Conservation (phyloP, 2,888 invertebrate species). For the Xanthorhoe designata region DNA sequence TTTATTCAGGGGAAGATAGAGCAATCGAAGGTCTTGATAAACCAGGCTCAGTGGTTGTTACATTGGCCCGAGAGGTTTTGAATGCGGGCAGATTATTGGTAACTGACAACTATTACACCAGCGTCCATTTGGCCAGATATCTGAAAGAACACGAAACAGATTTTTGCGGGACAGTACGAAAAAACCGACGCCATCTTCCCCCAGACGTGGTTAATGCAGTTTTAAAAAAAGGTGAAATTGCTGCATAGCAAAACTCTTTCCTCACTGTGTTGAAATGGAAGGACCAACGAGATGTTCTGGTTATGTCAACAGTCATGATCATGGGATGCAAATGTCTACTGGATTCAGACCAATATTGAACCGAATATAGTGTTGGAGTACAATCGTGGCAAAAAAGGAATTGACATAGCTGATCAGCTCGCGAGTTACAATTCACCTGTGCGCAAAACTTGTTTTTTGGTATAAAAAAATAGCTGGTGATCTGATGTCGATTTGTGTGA, state of each 20-base stretch:
- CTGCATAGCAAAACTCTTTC: conserved; percentile 22
- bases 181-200: conserved; percentile 27
- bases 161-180: conserved; percentile 33
- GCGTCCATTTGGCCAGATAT: conserved; percentile 28
- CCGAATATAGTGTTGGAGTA: conserved; percentile 35
- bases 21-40: conserved; percentile 25
- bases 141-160: conserved; percentile 32
- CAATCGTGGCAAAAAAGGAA: conserved; percentile 36
- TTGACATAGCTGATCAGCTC: conserved; percentile 37
- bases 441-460: conserved; percentile 35
- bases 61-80: conserved; percentile 21
- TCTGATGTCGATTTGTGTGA: conserved; percentile 27
- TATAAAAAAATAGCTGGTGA: conserved; percentile 38
- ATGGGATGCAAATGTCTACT: conserved; percentile 30
- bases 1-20: conserved; percentile 34
- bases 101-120: conserved; percentile 34
- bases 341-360: conserved; percentile 29
- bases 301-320: conserved; percentile 28
- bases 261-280: conserved; percentile 28
- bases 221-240: conserved; percentile 23
- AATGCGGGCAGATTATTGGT: conserved; percentile 35
- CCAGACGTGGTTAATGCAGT: conserved; percentile 20
- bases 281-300: conserved; percentile 23
- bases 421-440: conserved; percentile 38
- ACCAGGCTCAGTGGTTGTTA: conserved; percentile 31